Conservation (phyloP, 2,113 vertebrate species). For the Micromys minutus region DNA sequence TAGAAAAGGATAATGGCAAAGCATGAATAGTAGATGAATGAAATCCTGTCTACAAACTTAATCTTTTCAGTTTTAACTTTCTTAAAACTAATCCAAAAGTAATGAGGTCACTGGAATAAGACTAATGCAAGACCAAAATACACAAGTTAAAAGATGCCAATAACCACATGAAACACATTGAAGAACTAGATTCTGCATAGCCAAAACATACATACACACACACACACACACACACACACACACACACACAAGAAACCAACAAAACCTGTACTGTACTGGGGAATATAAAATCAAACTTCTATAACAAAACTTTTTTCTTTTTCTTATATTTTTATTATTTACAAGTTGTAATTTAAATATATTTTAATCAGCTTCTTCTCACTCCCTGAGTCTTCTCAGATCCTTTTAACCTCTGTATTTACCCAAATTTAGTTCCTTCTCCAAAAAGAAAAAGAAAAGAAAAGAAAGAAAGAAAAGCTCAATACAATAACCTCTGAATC, state of each 20-base stretch:
- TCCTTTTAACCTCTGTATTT: neutral
- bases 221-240: no score
- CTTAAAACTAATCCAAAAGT: conserved; percentile 44
- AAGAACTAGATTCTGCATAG: conserved; percentile 22
- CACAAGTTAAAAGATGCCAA: conserved; percentile 16
- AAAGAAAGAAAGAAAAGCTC: neutral
- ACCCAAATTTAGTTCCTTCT: neutral
- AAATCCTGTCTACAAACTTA: conserved; percentile 31
- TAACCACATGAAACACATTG: conserved; percentile 19
- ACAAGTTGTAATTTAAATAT: neutral
- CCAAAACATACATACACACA: conserved; percentile 36
- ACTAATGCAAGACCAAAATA: neutral
- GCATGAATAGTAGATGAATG: neutral
- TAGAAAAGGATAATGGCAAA: neutral
- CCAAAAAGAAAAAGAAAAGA: neutral
- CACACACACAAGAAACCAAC: neutral
- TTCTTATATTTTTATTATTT: neutral
- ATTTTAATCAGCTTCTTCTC: neutral
- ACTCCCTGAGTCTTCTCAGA: neutral
- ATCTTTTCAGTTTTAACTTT: conserved; percentile 13
- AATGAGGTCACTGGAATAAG: neutral
- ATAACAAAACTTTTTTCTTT: neutral
- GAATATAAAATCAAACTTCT: neutral
- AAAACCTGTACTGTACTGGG: neutral
- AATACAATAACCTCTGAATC: neutral